Evolutionary conservation across 1,140 invertebrate genomes (phyloP), one percentile per base, ranked within the genome.

Genomic region (Palaemon carinicauda): DNA sequence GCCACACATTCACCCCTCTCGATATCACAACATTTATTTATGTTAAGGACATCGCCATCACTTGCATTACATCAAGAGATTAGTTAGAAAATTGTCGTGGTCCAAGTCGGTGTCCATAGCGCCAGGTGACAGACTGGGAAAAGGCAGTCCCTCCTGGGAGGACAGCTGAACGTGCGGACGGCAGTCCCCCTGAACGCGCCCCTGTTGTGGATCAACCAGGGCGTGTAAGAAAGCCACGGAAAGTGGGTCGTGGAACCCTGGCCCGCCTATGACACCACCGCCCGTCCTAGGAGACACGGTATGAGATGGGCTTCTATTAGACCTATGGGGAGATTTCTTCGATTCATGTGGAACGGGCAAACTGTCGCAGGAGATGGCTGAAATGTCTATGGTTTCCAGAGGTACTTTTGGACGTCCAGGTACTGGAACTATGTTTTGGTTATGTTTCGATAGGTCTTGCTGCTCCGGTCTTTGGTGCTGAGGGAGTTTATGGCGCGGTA

Each of bases 151-250:
- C 52, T 84, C 84, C 29, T 79, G 77, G 0, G 77, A 29, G 19
- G 51, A 51, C 14, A 50, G 27, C 3, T 50, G 0, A 1, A 41
- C 24, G 75, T 50, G 80, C 21, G 80, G 80, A 14, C 80, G 80
- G 51, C 80, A 82, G 31, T 82, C 80, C 3, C 80, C 69, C 12
- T 74, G 84, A n/a, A 69, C 33, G n/a, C 84, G 75, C 9, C 33
- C 65, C 21, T 79, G 77, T 24, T 86, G 75, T 3, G 84, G 84
- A 19, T 86, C 84, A 24, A 86, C 84, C 29, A 86, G 77, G 65
- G 84, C 84, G 65, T 86, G 84, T 3, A 86, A 78, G 52, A 86
- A 86, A 51, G 84, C 84, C 84, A 86, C 80, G 17, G 84, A 86
- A 5, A 86, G 52, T 1, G 84, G 84, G 74, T 86, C 84, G 1